These are phyloP conservation scores for Lota lota DNA, from an alignment of 2,113 vertebrate genomes.

Conservation along the genomic window DNA sequence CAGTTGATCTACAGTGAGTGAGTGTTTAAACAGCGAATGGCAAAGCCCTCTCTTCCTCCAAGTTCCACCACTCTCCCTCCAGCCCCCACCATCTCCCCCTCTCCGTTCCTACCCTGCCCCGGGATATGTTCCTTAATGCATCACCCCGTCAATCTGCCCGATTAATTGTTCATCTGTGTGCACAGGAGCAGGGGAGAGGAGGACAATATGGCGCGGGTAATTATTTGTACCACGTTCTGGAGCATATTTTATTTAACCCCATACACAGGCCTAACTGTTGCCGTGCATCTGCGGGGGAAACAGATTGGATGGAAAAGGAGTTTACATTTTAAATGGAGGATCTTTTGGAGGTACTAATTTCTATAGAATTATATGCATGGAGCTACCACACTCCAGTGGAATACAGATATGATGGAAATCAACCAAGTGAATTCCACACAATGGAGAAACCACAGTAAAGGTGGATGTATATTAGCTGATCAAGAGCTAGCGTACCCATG, in stretches of 20 bases:
- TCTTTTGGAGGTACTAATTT: too few species aligned
- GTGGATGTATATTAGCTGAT: too few species aligned
- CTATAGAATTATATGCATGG: too few species aligned
- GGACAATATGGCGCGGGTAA: constrained; percentile 65
- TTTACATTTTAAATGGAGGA: too few species aligned
- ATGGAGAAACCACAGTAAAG: too few species aligned
- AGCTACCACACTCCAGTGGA: too few species aligned
- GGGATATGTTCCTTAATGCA: constrained; percentile 59
- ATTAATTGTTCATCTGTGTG: constrained; percentile 74
- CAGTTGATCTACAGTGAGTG: too few species aligned
- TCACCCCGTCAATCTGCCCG: constrained; percentile 68
- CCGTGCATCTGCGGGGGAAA: constrained; percentile 2
- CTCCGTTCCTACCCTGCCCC: constrained; percentile 48
- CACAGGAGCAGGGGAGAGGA: constrained; percentile 51
- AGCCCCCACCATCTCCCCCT: constrained; percentile 10
- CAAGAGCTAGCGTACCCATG: too few species aligned
- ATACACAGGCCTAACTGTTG: constrained; percentile 52
- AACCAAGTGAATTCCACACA: too few species aligned
- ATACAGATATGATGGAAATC: too few species aligned
- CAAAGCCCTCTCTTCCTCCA: constrained; percentile 14
- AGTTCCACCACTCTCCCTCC: constrained; percentile 41
- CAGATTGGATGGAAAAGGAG: neutral
- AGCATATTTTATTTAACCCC: constrained; percentile 34
- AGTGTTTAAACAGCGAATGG: too few species aligned
- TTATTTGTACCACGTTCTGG: constrained; percentile 59